These are phyloP conservation scores for Rostratula benghalensis DNA, from an alignment of 2,113 vertebrate genomes.

Conservation along the genomic window DNA sequence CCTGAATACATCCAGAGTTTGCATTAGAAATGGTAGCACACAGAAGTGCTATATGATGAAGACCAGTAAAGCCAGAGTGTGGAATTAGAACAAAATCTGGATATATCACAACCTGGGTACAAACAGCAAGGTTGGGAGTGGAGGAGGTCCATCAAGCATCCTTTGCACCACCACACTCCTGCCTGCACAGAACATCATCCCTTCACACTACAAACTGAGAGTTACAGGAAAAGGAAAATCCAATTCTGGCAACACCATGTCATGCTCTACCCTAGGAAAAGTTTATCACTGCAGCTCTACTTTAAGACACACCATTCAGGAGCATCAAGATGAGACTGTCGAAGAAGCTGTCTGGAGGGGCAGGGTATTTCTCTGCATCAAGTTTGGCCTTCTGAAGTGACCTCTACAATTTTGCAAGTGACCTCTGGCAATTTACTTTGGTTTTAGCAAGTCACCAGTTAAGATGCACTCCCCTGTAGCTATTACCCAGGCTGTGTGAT, in stretches of 20 bases:
- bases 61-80: not conserved
- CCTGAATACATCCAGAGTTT: not conserved
- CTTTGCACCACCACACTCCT: not conserved
- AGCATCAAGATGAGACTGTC: not conserved
- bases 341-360: not conserved
- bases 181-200: not conserved
- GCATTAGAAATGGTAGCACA: not conserved
- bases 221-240: not conserved
- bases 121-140: not conserved
- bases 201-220: not conserved
- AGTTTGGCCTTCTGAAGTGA: not conserved
- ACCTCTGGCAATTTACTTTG: not conserved
- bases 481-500: not conserved
- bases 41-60: not conserved
- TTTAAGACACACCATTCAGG: not conserved
- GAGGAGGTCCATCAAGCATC: not conserved
- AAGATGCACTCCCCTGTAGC: not conserved
- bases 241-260: not conserved
- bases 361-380: not conserved
- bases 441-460: not conserved
- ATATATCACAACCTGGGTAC: not conserved
- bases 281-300: not conserved
- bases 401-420: not conserved
- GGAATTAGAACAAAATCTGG: not conserved
- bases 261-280: not conserved